Evolutionary conservation across 2,797 vertebrate genomes (phyloP), one percentile per base, ranked within the genome.

Genomic region (Xiphorhynchus erythropygius): DNA sequence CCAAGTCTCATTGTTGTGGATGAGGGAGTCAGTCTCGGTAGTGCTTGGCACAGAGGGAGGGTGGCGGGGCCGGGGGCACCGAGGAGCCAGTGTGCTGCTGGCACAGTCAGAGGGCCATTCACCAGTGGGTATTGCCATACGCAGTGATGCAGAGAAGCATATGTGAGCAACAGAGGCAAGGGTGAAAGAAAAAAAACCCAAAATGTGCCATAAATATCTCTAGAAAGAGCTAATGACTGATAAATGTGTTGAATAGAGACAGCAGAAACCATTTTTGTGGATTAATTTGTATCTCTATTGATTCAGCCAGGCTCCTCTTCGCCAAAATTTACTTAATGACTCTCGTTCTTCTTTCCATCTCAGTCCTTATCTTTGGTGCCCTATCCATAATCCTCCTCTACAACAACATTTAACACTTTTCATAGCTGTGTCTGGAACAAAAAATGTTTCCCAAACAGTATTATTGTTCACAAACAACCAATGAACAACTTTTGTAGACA

Each of bases 11-110:
- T 95, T 97, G 97, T 97, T 97, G 95, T 83, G 86, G 95, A 84
- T 91, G 96, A 97, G 94, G 96, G 97, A 97, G 91, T 96, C 92
- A 59, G 93, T 92, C 96, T 97, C 91, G 27, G 56, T 95, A 96
- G 96, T 83, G 90, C 92, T 97, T 97, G 97, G 97, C 96, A 93
- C 41, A 8, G 75, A 94, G 87, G 69, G 91, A 89, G 93, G 70
- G 87, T 37, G 24, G 70, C 7, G n/a, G 83, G 95, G 85, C 89
- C 15, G n/a, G 89, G 92, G 75, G 56, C 95, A 62, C 67, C 7
- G 18, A 71, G 95, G 80, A 97, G 95, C 78, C 95, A 82, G 84
- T 39, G 76, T 81, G 94, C 93, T 84, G 84, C 93, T 91, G 37
- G 92, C 97, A 96, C 84, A 35, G 88, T 53, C 22, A 5, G 95